Evolutionary conservation across 1,140 invertebrate genomes (phyloP).

Genomic region (Bombus breviceps): DNA sequence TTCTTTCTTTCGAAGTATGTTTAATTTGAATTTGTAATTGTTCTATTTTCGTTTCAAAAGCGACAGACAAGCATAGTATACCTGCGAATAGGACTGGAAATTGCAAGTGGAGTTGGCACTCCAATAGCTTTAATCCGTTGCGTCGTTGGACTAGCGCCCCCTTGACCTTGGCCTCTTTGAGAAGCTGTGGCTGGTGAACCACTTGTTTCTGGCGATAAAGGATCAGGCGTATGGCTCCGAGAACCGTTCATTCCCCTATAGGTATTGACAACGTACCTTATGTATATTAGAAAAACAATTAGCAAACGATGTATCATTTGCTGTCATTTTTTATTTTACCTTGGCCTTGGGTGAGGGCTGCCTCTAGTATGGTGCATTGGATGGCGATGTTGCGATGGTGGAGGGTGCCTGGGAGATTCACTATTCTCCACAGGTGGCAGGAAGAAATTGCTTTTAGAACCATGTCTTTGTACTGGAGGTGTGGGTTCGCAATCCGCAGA

Average conservation of each 20-base stretch:
- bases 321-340: constrained; percentile 74
- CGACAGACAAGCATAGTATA: constrained; percentile 74
- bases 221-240: constrained; percentile 88
- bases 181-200: constrained; percentile 81
- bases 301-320: constrained; percentile 6
- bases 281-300: constrained; percentile 35
- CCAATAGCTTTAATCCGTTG: constrained; percentile 95
- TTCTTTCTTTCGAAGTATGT: constrained; percentile 20
- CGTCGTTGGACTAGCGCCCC: constrained; percentile 90
- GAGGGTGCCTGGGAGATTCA: constrained; percentile 86
- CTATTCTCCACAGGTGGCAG: constrained; percentile 86
- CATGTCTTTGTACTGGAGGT: constrained; percentile 93
- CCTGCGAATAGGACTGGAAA: constrained; percentile 93
- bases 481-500: constrained; percentile 97
- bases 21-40: constrained; percentile 5
- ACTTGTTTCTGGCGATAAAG: constrained; percentile 84
- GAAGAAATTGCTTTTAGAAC: constrained; percentile 96
- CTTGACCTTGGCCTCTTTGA: constrained; percentile 81
- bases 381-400: constrained; percentile 81
- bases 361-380: constrained; percentile 86
- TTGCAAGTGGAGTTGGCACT: constrained; percentile 92
- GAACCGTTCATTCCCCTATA: constrained; percentile 85
- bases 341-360: constrained; percentile 89
- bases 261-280: constrained; percentile 51
- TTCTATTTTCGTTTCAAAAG: constrained; percentile 6